A percentile compares a stretch with the other conserved stretches of the same genome.
Evolutionary conservation across 1,140 invertebrate genomes (phyloP).

Genomic region (Drosophila oshimai): DNA sequence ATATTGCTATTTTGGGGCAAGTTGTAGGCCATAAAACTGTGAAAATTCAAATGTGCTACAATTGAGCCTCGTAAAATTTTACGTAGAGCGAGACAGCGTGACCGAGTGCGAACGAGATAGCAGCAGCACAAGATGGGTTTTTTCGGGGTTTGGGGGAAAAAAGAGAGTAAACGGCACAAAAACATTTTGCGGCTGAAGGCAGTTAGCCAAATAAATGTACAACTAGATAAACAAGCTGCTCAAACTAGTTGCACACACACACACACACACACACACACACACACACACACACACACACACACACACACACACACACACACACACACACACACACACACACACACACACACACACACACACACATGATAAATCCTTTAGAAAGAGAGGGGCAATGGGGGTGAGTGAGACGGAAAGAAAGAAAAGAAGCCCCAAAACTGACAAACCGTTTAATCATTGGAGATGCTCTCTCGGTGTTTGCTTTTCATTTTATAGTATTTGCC

Average conservation of each 20-base stretch:
- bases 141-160: background rate
- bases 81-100: constrained; percentile 19
- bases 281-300: constrained; percentile 2
- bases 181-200: constrained; percentile 73
- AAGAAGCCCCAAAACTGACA: background rate
- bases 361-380: background rate
- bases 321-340: constrained; percentile 3
- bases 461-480: constrained; percentile 41
- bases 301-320: constrained; percentile 8
- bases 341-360: constrained; percentile 8
- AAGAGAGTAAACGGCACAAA: constrained; percentile 11
- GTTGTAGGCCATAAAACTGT: constrained; percentile 64
- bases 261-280: constrained; percentile 11
- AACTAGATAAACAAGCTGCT: constrained; percentile 70
- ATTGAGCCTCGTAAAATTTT: constrained; percentile 66
- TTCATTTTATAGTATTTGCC: constrained; percentile 58
- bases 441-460: constrained; percentile 27
- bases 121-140: background rate
- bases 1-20: constrained; percentile 14
- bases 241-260: constrained; percentile 47
- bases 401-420: background rate
- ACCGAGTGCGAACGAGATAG: constrained; percentile 15
- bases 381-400: background rate
- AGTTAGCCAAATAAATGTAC: constrained; percentile 78
- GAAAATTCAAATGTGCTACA: constrained; percentile 55